Base-by-base conservation (phyloP, 1,140 invertebrate species). In the Drosophila leontia region DNA sequence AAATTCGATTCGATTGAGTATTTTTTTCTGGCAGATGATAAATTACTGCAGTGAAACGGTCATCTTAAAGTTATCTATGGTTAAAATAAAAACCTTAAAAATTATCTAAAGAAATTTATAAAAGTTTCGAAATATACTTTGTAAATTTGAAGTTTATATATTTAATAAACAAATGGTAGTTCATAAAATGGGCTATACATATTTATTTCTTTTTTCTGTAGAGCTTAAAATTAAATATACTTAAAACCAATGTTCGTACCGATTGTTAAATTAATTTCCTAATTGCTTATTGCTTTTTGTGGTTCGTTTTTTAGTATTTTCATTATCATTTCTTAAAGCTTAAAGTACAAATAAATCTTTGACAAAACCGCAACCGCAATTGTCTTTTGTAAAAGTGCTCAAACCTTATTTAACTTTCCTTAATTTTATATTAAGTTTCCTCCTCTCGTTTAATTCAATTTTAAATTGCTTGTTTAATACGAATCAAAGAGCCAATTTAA, bases 401-500 rank as follows among this genome's bases (percentile, higher is more conserved):
- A 35, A 56, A 39, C 19, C 35, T n/a, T 11, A 11, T 56, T 26
- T 11, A 23, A 37, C 13, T 55, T n/a, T 23, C 1, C 0, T 23
- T 37, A 39, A 39, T 23, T 39, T 55, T 23, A 39, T 26, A 1
- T 7, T 23, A 23, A 53, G 11, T 53, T 12, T 3, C 23, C 23
- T 55, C 17, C 13, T 26, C 19, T n/a, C 5, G n/a, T 2, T 48
- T 7, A 15, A 17, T n/a, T 23, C 7, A 63, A 51, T 67, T 70
- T 45, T 34, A 56, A 32, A 56, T 55, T 37, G 63, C 48, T 51
- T 68, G 37, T 45, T 55, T 26, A 37, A 39, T 44, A 17, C 23
- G 17, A 70, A 68, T 70, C 23, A 70, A 55, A 55, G 26, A n/a
- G 63, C 39, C 63, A 70, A 55, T 68, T 56, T 55, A 42, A 12